A percentile compares a stretch with the other conserved stretches of the same genome.
Evolutionary conservation across 1,140 invertebrate species (phyloP).

Genomic region (Tetramorium alpestre): DNA sequence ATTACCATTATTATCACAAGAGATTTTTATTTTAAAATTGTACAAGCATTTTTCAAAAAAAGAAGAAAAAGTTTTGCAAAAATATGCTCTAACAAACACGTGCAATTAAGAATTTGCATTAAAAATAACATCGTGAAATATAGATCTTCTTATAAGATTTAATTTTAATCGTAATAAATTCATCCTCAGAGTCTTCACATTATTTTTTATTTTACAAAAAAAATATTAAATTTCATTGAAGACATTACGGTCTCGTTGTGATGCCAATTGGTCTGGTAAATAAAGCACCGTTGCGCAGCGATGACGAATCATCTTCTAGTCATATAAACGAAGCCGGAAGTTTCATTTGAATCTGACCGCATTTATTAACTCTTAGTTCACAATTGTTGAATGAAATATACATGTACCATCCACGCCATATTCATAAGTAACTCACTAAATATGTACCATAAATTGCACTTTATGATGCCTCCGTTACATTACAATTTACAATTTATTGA

Average conservation of each 20-base stretch:
- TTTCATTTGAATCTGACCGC: conserved; percentile 67
- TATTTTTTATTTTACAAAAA: conserved; percentile 63
- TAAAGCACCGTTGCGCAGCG: conserved; percentile 35
- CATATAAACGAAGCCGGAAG: conserved; percentile 71
- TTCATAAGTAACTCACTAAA: conserved; percentile 58
- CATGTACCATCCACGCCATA: conserved; percentile 12
- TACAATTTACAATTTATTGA: background rate
- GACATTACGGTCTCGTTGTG: conserved; percentile 23
- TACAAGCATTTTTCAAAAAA: background rate
- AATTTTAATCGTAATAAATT: background rate
- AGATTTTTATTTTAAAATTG: conserved; percentile 2
- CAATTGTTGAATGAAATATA: conserved; percentile 61
- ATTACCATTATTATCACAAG: background rate
- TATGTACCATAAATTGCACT: conserved; percentile 26
- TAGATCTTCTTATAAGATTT: background rate
- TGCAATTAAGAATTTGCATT: background rate
- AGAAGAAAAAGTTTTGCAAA: background rate
- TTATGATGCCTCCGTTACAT: background rate
- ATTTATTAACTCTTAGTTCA: conserved; percentile 55
- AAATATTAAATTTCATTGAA: conserved; percentile 51
- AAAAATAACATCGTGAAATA: background rate
- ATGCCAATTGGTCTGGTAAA: conserved; percentile 66
- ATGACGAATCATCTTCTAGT: conserved; percentile 56
- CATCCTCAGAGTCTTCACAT: background rate
- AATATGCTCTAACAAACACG: background rate